These are phyloP conservation scores for Vireo altiloquus DNA, from an alignment of 2,113 vertebrate genomes.

Conservation along the genomic window DNA sequence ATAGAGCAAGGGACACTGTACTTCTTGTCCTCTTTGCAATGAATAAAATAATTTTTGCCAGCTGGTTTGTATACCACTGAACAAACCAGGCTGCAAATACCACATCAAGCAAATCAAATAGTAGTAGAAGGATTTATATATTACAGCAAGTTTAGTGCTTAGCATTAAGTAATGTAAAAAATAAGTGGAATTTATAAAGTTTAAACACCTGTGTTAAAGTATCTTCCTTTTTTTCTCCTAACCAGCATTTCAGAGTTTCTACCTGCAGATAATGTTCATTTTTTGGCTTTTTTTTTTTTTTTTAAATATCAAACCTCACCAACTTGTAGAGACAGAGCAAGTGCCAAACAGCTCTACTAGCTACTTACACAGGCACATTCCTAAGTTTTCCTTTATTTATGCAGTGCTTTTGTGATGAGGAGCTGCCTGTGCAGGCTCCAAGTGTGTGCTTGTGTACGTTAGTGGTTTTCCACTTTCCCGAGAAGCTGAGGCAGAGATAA, in stretches of 20 bases:
- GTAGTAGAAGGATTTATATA: neutral
- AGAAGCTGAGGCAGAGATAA: neutral
- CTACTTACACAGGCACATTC: neutral
- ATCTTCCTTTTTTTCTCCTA: neutral
- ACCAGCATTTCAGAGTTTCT: neutral
- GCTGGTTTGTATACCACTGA: neutral
- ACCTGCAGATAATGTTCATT: neutral
- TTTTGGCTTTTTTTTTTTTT: neutral
- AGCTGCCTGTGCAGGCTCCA: rapidly evolving
- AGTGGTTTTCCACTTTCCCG: neutral
- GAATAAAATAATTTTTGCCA: neutral
- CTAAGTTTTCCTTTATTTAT: neutral
- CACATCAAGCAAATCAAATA: neutral
- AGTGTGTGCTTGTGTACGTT: rapidly evolving
- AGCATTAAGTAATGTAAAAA: neutral
- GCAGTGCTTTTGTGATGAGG: neutral
- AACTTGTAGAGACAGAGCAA: neutral
- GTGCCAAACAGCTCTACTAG: neutral
- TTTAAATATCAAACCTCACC: neutral
- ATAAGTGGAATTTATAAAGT: neutral
- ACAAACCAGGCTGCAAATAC: neutral
- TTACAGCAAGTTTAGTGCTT: neutral
- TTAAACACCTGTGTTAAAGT: neutral
- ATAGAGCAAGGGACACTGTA: neutral
- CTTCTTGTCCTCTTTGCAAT: neutral